Evolutionary conservation across 2,888 invertebrate genomes (phyloP).

Genomic region (Tortricodes alternella): DNA sequence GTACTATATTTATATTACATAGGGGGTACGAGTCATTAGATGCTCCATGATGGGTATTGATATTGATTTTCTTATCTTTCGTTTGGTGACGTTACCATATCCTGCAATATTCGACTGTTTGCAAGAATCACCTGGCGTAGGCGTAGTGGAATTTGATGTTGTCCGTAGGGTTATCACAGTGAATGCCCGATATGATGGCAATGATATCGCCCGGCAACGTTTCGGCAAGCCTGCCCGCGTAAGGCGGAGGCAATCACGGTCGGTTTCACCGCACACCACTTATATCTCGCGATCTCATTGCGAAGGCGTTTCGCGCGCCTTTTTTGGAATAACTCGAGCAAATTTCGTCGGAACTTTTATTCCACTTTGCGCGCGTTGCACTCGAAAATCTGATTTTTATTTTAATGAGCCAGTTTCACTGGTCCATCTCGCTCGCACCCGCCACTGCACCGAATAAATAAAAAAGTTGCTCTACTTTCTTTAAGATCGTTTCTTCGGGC

Average conservation of each 20-base stretch:
- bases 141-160: too few species aligned
- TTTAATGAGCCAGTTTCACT: slow-evolving; percentile 79
- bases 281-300: slow-evolving; percentile 69
- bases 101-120: too few species aligned
- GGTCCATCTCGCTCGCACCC: slow-evolving; percentile 71
- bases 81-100: too few species aligned
- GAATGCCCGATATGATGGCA: not conserved
- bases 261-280: slow-evolving; percentile 72
- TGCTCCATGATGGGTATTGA: too few species aligned
- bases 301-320: slow-evolving; percentile 73
- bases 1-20: too few species aligned
- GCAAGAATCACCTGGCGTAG: too few species aligned
- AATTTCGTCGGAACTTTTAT: slow-evolving; percentile 79
- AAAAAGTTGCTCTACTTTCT: slow-evolving; percentile 82
- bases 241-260: slow-evolving; percentile 63
- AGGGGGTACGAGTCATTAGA: too few species aligned
- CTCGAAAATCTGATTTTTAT: slow-evolving; percentile 79
- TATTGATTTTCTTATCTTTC: too few species aligned
- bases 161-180: not conserved
- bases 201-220: not conserved
- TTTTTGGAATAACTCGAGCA: slow-evolving; percentile 82
- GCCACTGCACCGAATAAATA: slow-evolving; percentile 78
- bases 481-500: slow-evolving; percentile 79
- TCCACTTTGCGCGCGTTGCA: slow-evolving; percentile 73
- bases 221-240: not conserved